phyloP scores from a whole-genome alignment of 2,888 invertebrate species.

The Ennomos erosarius region DNA sequence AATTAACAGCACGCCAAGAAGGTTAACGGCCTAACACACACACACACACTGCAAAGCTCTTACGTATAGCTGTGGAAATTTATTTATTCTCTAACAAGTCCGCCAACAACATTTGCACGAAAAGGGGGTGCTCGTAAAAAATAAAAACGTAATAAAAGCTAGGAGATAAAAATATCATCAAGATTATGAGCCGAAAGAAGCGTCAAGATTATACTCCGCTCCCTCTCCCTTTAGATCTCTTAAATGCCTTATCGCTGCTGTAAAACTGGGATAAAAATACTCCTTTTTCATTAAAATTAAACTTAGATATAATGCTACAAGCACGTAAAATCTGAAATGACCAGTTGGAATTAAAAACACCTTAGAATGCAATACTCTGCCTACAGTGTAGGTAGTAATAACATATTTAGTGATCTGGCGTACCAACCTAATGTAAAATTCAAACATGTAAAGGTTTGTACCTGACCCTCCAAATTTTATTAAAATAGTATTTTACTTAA shows the following conservation, averaged over 20 bases:
- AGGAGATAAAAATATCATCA: constrained; percentile 69
- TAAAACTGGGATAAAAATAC: constrained; percentile 49
- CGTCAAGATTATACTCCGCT: constrained; percentile 56
- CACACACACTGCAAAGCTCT: constrained; percentile 8
- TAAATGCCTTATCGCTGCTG: constrained; percentile 54
- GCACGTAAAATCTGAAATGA: constrained; percentile 15
- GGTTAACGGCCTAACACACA: constrained; percentile 10
- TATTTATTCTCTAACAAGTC: constrained; percentile 54
- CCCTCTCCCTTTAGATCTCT: constrained; percentile 50
- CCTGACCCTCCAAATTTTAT: constrained; percentile 2
- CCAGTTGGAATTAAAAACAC: constrained; percentile 19
- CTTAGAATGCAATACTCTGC: constrained; percentile 11
- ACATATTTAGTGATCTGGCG: too few relatives aligned
- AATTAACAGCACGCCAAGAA: constrained; percentile 6
- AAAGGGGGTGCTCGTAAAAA: constrained; percentile 60
- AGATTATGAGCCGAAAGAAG: constrained; percentile 61
- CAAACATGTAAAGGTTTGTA: constrained; percentile 1
- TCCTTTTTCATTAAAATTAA: constrained; percentile 40
- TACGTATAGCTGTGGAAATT: constrained; percentile 38
- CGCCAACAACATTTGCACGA: constrained; percentile 41
- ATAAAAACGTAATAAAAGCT: constrained; percentile 66
- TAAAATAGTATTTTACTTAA: neutral
- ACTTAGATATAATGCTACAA: constrained; percentile 21
- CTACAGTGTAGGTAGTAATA: constrained; percentile 6
- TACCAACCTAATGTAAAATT: too few relatives aligned